Evolutionary conservation across 2,797 vertebrate genomes (phyloP).

Genomic region (Rallus crepitans): DNA sequence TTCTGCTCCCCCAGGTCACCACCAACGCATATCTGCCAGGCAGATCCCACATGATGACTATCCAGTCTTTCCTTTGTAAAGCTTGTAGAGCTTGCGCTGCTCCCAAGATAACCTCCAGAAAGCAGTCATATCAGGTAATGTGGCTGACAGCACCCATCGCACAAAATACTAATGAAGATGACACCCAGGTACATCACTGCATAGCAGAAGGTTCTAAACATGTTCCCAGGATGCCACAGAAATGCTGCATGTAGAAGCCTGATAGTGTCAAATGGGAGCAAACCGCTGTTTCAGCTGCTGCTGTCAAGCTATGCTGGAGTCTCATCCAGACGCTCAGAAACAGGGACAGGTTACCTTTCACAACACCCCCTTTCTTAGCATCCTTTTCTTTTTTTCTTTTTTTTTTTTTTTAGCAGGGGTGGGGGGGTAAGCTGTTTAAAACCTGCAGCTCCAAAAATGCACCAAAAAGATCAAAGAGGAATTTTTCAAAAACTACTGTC

Average conservation of each 20-base stretch:
- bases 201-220: neutral
- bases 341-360: neutral
- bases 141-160: neutral
- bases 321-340: neutral
- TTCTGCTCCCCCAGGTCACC: neutral
- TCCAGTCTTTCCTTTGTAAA: neutral
- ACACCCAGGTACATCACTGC: neutral
- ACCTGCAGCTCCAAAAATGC: neutral
- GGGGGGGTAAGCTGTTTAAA: neutral
- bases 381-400: neutral
- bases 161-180: neutral
- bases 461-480: neutral
- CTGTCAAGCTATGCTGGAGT: neutral
- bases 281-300: neutral
- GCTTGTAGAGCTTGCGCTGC: no score
- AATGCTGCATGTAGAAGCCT: neutral
- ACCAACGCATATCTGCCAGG: accelerated
- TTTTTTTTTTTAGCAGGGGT: no score
- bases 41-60: neutral
- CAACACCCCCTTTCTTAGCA: neutral
- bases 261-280: neutral
- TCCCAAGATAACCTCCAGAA: neutral
- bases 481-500: neutral
- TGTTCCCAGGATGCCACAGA: neutral
- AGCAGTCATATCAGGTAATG: accelerated